These are phyloP conservation scores for Oscheius sp. DNA, from an alignment of 2,888 invertebrate genomes.

Conservation along the genomic window DNA sequence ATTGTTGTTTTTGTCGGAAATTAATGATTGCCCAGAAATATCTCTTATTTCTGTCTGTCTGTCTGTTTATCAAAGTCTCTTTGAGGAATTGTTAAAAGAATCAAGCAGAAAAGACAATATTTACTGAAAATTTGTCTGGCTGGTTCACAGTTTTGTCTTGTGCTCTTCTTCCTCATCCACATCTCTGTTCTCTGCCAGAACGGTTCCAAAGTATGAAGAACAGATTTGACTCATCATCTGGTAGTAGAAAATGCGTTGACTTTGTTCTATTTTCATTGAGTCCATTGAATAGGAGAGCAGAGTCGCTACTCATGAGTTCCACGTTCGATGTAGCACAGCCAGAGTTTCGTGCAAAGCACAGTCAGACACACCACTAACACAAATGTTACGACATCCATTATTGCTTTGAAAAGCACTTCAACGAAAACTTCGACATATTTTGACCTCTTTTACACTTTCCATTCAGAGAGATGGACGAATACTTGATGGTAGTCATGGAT, in stretches of 20 bases:
- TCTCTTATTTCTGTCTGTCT: not conserved
- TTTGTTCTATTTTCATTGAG: not conserved
- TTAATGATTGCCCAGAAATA: not conserved
- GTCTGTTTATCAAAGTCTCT: not conserved
- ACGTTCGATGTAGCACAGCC: too few species aligned
- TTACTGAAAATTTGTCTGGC: too few species aligned
- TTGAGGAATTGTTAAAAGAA: not conserved
- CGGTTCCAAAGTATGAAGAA: not conserved
- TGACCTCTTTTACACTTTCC: not conserved
- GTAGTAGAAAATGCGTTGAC: not conserved
- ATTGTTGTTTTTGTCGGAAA: not conserved
- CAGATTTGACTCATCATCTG: not conserved
- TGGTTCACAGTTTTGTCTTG: not conserved
- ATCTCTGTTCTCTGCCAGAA: not conserved
- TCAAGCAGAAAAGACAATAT: not conserved
- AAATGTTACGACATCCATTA: too few species aligned
- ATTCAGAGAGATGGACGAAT: slow-evolving; percentile 9
- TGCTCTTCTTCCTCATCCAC: not conserved
- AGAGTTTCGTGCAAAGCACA: too few species aligned
- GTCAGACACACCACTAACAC: too few species aligned
- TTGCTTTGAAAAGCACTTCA: too few species aligned
- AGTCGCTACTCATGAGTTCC: too few species aligned
- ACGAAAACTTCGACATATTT: not conserved
- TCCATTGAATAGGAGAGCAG: not conserved
- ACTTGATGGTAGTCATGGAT: slow-evolving; percentile 41